These are phyloP conservation scores for Phymatocera aterrima DNA, from an alignment of 2,888 invertebrate genomes.

Conservation along the genomic window DNA sequence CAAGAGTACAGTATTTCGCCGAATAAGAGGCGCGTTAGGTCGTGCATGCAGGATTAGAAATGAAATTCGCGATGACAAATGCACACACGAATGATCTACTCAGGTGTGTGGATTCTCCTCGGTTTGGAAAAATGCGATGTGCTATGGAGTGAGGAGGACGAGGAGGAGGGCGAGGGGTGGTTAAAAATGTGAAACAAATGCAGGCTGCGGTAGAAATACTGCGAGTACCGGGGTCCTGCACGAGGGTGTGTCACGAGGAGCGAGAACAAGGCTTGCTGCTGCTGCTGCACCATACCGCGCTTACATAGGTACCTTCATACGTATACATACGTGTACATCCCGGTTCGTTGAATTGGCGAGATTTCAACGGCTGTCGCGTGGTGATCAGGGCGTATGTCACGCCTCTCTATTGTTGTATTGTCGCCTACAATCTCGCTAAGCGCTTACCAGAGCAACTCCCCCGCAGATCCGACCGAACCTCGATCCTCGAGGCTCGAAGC, in stretches of 20 bases:
- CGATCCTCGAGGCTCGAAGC: background rate
- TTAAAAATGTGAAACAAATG: conserved; percentile 24
- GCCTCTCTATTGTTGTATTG: conserved; percentile 71
- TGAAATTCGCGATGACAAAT: too few species aligned
- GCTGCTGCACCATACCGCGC: too few species aligned
- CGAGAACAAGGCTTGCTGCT: conserved; percentile 6
- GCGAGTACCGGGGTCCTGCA: background rate
- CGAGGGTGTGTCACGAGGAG: conserved; percentile 7
- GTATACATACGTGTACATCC: background rate
- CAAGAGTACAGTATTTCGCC: too few species aligned
- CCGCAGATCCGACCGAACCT: conserved; percentile 42
- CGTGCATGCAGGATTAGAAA: too few species aligned
- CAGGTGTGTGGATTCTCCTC: background rate
- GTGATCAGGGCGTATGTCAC: conserved; percentile 45
- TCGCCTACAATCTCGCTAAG: conserved; percentile 74
- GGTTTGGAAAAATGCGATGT: conserved; percentile 42
- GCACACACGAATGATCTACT: background rate
- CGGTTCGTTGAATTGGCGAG: conserved; percentile 73
- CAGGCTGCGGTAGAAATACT: background rate
- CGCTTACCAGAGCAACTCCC: conserved; percentile 69
- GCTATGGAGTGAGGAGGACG: too few species aligned
- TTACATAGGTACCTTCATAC: background rate
- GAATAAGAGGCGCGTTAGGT: too few species aligned
- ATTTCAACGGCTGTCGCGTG: conserved; percentile 67
- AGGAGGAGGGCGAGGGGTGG: too few species aligned